Evolutionary conservation across 2,888 invertebrate genomes (phyloP), one percentile per base, ranked within the genome.

Genomic region (Tenthredo amoena): DNA sequence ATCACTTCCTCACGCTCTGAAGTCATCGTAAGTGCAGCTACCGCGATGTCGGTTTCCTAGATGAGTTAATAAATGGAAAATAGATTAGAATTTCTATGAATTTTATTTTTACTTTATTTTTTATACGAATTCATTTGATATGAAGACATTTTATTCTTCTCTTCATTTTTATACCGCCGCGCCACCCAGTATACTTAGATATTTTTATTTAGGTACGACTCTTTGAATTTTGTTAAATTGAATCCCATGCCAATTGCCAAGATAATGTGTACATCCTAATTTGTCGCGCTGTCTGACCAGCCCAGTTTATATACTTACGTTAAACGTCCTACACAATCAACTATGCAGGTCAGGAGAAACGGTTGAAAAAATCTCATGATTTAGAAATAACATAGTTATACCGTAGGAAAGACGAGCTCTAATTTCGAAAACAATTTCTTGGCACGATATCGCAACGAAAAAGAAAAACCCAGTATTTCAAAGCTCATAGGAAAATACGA

Each of bases 1-100:
- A 98, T 96, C 0, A 98, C 97, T 93, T 98, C 98, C 91, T 98
- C 98, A 65, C 98, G 95, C 89, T 98, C 98, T 0, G 98, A 97
- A 1, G 98, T 98, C 97, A 98, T 98, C 5, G 97, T 97, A 65
- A 98, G 93, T 0, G 98, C 96, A 0, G 97, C 97, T 0, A 98
- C 95, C 0, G 96, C 96, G 72, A 98, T 95, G 91, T 98, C 98
- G 0, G 97, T 97, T 91, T 97, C 96, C 97, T 98, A 91, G 12
- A 71, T 15, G 9, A 62, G 4, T 26, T 10, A 7, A 26, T 26
- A 62, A 62, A 62, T 62, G 21, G 12, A 62, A 21, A 62, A 62
- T 12, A 21, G 5, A 3, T 9, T 62, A 9, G 9, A 62, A 62
- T 62, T 62, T 62, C 6, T n/a, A 0, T 50, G 18, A 4, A 0